Evolutionary conservation across 2,888 invertebrate genomes (phyloP), one percentile per base, ranked within the genome.

Genomic region (Xylophagus ater): DNA sequence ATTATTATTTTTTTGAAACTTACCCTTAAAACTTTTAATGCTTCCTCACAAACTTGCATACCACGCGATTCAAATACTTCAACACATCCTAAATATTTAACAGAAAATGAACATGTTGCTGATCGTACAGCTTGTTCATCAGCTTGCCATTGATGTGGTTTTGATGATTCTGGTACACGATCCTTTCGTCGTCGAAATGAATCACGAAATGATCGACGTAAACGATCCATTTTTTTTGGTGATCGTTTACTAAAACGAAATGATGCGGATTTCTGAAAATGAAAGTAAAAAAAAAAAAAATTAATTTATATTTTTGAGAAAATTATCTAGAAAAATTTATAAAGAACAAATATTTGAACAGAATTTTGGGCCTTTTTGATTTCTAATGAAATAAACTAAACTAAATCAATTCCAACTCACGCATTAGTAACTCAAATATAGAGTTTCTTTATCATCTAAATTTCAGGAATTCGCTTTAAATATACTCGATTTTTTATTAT

Each of bases 11-110:
- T n/a, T n/a, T n/a, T 10, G 14, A 20, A 17, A 70, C 82, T 77
- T 66, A 93, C 93, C 72, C 92, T 78, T 47, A 98, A 76, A 49
- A 92, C 88, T 73, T 96, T 97, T 46, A 98, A 75, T 35, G 98
- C 98, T 66, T 96, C 96, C 66, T 98, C 98, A 71, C 98, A 98
- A 44, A 97, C 92, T 69, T 94, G 92, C 94, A 98, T 98, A 34
- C 98, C 98, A 58, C 98, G 76, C 7, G 96, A 96, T 69, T 98
- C 98, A 69, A 92, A 97, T 25, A 99, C 98, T 70, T 98, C 98
- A 33, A 97, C 93, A 65, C 96, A 94, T 48, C 98, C 98, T 58
- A 99, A 73, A 69, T 99, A 98, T 76, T 97, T 94, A 52, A 98
- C 97, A 51, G 87, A 82, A 71, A 98, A 98, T 57, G 85, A 87